Conservation (phyloP, 2,888 invertebrate species). For the Dendrolimus pini region DNA sequence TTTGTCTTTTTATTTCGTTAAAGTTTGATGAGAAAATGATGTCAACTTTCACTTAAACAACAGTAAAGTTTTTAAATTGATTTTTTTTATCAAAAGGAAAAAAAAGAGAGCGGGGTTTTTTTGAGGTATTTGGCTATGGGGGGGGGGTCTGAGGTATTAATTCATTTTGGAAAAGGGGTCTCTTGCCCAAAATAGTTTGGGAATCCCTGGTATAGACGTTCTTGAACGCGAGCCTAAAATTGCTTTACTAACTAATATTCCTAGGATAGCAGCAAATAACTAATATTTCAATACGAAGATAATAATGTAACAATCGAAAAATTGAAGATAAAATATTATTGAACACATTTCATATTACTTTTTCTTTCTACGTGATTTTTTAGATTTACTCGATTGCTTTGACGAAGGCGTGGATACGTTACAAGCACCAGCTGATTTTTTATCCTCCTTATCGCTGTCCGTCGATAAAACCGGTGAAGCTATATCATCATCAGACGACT, state of each 20-base stretch:
- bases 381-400: constrained; percentile 66
- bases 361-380: constrained; percentile 78
- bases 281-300: constrained; percentile 17
- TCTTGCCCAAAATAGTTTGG: no score
- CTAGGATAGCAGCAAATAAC: constrained; percentile 47
- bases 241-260: constrained; percentile 47
- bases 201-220: constrained; percentile 13
- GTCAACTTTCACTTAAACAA: no score
- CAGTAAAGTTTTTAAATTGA: no score
- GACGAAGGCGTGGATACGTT: constrained; percentile 45
- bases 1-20: no score
- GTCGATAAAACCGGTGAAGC: constrained; percentile 67
- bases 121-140: no score
- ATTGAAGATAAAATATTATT: constrained; percentile 31
- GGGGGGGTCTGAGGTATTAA: no score
- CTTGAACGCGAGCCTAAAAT: constrained; percentile 19
- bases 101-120: no score
- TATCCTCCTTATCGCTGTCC: constrained; percentile 75
- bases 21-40: no score
- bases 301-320: constrained; percentile 20
- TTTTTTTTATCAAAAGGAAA: no score
- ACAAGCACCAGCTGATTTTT: constrained; percentile 50
- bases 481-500: constrained; percentile 77
- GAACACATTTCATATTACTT: constrained; percentile 70
- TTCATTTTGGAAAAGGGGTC: no score